Percentiles rank a stretch among this genome's conserved stretches.
These are phyloP conservation scores for Tetrao urogallus DNA, from an alignment of 2,113 vertebrate species.

Conservation along the genomic window DNA sequence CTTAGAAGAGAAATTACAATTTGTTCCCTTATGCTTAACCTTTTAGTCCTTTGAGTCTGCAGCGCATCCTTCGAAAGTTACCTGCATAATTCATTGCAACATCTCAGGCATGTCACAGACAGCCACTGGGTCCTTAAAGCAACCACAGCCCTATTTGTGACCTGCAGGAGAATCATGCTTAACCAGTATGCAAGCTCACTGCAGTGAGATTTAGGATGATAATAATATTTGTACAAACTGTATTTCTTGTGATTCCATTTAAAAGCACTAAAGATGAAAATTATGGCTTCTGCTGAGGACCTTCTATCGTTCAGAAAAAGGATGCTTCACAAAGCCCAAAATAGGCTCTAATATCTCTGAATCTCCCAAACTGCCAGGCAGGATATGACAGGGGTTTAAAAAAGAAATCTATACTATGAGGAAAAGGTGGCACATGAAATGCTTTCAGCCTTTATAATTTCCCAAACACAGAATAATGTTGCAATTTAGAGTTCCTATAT, in stretches of 20 bases:
- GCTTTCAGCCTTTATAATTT: slow-evolving; percentile 4
- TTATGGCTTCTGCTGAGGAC: not conserved
- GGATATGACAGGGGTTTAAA: not conserved
- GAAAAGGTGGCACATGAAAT: not conserved
- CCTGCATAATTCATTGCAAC: not conserved
- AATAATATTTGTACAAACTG: not conserved
- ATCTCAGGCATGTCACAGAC: not conserved
- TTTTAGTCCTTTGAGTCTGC: not conserved
- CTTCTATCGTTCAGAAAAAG: not conserved
- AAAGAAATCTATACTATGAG: not conserved
- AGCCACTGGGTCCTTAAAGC: not conserved
- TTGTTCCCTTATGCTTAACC: not conserved
- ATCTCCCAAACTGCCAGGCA: not conserved
- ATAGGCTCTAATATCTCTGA: not conserved
- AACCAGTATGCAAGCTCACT: not conserved
- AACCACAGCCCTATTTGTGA: not conserved
- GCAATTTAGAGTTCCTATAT: not conserved
- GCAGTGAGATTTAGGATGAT: not conserved
- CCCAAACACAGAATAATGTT: slow-evolving; percentile 14
- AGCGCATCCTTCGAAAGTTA: not conserved
- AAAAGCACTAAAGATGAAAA: not conserved
- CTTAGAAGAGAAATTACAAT: not conserved
- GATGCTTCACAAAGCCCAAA: not conserved
- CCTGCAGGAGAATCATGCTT: not conserved
- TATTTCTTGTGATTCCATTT: not conserved